Evolutionary conservation across 1,140 invertebrate genomes (phyloP), one percentile per base, ranked within the genome.

Genomic region (Pararge aegeria): DNA sequence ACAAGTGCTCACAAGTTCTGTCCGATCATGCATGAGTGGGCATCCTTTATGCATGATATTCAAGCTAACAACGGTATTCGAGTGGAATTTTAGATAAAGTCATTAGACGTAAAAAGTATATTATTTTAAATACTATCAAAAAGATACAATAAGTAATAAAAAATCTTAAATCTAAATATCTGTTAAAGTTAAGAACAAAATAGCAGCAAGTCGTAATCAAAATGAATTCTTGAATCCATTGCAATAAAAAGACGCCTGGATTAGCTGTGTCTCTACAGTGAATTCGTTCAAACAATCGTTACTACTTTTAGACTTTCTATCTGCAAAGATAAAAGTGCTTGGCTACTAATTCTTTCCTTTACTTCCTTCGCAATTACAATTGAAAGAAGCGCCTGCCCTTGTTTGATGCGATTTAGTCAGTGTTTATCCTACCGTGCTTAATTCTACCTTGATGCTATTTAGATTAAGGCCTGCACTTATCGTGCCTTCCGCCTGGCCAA

Each of bases 381-480:
- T 55, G 50, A 58, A 59, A 55, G 56, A 55, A 60, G 56, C 46
- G 37, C 49, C 51, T 64, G 18, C 49, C 55, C 52, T 37, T 38
- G 46, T 60, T 58, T 64, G 56, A 60, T 59, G 37, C 53, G 51
- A 63, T 63, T 63, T 63, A 59, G 44, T 49, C 29, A 52, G 54
- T 56, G 54, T 62, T 67, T 67, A 61, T 57, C 38, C 55, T 57
- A 64, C 54, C 53, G 54, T 62, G 59, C 58, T 64, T 70, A 68
- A 68, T 67, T 52, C 56, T 68, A 72, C 61, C 64, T 73, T 74
- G 73, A 82, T 80, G 70, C 73, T 78, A 79, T 84, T 85, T 84
- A 86, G 80, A 85, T 85, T 83, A 80, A 79, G 70, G 64, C 64
- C 49, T 65, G 70, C 73, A 80, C 75, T 86, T 88, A 88, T 88